phyloP scores from a whole-genome alignment of 2,888 invertebrate genomes.

The Sclerodermus sp. region DNA sequence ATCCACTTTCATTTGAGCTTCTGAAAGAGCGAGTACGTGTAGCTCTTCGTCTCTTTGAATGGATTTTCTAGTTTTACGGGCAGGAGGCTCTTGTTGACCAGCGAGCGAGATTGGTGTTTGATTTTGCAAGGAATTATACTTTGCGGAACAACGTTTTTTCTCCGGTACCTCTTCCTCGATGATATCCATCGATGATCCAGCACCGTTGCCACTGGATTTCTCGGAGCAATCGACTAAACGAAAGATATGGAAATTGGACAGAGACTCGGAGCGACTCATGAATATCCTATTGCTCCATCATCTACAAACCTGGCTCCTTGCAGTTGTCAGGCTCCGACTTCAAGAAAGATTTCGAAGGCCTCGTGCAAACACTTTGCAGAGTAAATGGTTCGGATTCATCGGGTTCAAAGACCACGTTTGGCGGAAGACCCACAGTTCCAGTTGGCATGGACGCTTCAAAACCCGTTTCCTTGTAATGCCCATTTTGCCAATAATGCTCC shows the following conservation, averaged over 20 bases:
- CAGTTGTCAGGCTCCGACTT: constrained; percentile 14
- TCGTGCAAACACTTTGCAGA: constrained; percentile 31
- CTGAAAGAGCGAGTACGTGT: constrained; percentile 36
- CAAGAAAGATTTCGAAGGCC: constrained; percentile 10
- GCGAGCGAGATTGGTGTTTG: too few relatives aligned
- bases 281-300: too few relatives aligned
- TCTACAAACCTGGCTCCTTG: constrained; percentile 14
- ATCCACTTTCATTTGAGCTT: constrained; percentile 40
- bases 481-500: too few relatives aligned
- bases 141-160: constrained; percentile 10
- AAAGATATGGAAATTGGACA: too few relatives aligned
- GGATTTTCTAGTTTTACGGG: constrained; percentile 20
- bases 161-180: constrained; percentile 13
- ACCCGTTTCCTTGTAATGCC: too few relatives aligned
- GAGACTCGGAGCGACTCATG: too few relatives aligned
- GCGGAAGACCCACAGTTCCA: constrained; percentile 30
- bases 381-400: constrained; percentile 43
- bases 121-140: constrained; percentile 14
- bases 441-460: constrained; percentile 4
- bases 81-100: neutral
- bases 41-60: constrained; percentile 33
- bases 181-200: too few relatives aligned
- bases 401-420: constrained; percentile 41
- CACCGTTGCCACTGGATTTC: neutral
- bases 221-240: constrained; percentile 11